Percentiles rank a stretch among this genome's conserved stretches.
phyloP scores from a whole-genome alignment of 1,140 invertebrate species.

The Asobara japonica region DNA sequence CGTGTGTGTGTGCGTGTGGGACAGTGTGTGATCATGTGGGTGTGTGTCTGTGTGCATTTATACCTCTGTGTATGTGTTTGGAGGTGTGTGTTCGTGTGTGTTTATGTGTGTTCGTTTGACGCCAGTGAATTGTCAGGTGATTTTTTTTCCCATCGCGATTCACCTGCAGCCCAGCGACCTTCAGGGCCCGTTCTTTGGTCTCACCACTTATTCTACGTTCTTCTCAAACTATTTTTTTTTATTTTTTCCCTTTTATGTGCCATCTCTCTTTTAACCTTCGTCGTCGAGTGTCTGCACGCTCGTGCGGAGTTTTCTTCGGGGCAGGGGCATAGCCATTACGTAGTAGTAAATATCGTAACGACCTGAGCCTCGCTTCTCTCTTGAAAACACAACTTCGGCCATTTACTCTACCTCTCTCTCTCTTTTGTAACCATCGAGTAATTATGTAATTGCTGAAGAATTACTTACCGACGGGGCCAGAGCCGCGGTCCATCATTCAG shows the following conservation, averaged over 20 bases:
- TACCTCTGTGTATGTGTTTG: too few relatives aligned
- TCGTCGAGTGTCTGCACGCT: constrained; percentile 2
- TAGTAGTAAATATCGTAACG: constrained; percentile 68
- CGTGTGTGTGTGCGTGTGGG: too few relatives aligned
- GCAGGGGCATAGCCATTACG: constrained; percentile 61
- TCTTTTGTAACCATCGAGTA: constrained; percentile 53
- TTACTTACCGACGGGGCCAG: constrained; percentile 60
- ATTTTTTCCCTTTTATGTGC: not conserved
- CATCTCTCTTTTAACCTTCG: constrained; percentile 7
- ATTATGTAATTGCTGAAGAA: constrained; percentile 67
- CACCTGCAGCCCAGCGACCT: constrained; percentile 6
- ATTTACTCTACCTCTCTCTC: constrained; percentile 20
- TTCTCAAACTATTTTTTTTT: not conserved
- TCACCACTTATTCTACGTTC: not conserved
- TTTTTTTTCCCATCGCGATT: not conserved
- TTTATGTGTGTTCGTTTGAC: too few relatives aligned
- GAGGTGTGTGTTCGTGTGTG: too few relatives aligned
- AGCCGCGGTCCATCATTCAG: constrained; percentile 61
- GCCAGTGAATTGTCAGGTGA: too few relatives aligned
- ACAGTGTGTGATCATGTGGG: too few relatives aligned
- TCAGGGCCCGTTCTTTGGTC: not conserved
- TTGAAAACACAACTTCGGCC: not conserved
- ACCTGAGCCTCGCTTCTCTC: constrained; percentile 47
- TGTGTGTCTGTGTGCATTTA: too few relatives aligned
- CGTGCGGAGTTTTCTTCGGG: constrained; percentile 15